Base-by-base conservation (phyloP, 2,797 vertebrate species). In the Okamejei kenojei region DNA sequence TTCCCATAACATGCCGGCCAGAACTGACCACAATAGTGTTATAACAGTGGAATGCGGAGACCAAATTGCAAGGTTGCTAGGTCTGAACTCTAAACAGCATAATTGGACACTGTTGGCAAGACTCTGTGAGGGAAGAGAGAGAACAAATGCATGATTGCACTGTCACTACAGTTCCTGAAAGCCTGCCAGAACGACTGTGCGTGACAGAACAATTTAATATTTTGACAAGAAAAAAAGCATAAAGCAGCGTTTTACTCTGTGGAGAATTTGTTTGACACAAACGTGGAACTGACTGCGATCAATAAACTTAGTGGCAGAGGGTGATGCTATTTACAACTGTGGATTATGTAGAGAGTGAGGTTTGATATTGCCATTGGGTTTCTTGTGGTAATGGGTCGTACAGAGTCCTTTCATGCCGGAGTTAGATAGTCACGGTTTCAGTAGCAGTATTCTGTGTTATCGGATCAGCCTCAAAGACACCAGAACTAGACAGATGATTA, bases 171-270 rank as follows among this genome's bases (percentile, higher is more conserved):
- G 97, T 97, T 96, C 96, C 95, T 96, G 96, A 96, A 95, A 95
- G 96, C 96, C 97, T 96, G 97, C 45, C 45, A 45, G 45, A 45
- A 45, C 45, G 45, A 96, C 97, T 97, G 96, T 93, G 95, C 97
- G 97, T 98, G 98, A 98, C 97, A 97, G 97, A 97, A 97, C 97
- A 97, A 97, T 97, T 97, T 97, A 97, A 98, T 97, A 98, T 98
- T 98, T 98, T 98, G 97, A 98, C 98, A 98, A 97, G 96, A 97
- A 96, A 97, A 96, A 97, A 98, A 98, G 98, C 98, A 99, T 98
- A 99, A 98, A 98, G 97, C 98, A 97, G 96, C 96, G 97, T 98
- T 98, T 98, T 98, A 98, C 98, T 98, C 98, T 96, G 97, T 96
- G 96, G 97, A 98, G 97, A 98, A 97, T 98, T 98, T 97, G 97